Evolutionary conservation across 2,113 vertebrate species (phyloP), one percentile per base, ranked within the genome.

Genomic region (Odobenus rosmarus): DNA sequence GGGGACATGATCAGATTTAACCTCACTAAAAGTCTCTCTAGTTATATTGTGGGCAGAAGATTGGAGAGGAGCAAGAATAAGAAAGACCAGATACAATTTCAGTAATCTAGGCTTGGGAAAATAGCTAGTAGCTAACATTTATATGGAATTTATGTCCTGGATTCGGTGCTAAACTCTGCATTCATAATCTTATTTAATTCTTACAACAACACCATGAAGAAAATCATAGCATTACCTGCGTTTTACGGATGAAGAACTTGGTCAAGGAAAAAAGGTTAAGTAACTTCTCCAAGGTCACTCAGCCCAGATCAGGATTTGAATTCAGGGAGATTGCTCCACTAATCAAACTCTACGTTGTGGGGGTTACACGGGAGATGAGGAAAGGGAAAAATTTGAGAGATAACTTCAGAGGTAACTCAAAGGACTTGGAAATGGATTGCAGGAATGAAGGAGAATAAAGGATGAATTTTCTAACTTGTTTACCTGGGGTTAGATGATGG

Each of bases 21-120:
- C 76, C 80, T 92, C 79, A 39, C 71, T 88, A 82, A 81, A 92
- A 72, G 21, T 88, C n/a, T 90, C 74, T 91, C 36, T 86, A 53
- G 64, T 74, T 86, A 61, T 21, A 61, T 74, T 90, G 46, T 62
- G 11, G n/a, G 26, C 19, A 93, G 49, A 72, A 92, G 71, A 93
- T 21, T 83, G 19, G 77, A 93, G 18, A 92, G 21, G 51, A 94
- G 16, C 10, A 88, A 69, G 6, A 90, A 5, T 74, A 55, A 93
- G 62, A 16, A 95, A 87, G 33, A n/a, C 16, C 39, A 10, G 51
- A 31, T 55, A 84, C 33, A 76, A 15, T 67, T 94, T 89, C 24
- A 36, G 26, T 83, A 36, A 76, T 72, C 33, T 69, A 93, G 23
- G 53, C 39, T 10, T 23, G 26, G 92, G 57, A 71, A 82, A 23